Percentiles rank a stretch among this genome's conserved stretches.
Conservation (phyloP, 2,113 vertebrate species). For the Prinia subflava region DNA sequence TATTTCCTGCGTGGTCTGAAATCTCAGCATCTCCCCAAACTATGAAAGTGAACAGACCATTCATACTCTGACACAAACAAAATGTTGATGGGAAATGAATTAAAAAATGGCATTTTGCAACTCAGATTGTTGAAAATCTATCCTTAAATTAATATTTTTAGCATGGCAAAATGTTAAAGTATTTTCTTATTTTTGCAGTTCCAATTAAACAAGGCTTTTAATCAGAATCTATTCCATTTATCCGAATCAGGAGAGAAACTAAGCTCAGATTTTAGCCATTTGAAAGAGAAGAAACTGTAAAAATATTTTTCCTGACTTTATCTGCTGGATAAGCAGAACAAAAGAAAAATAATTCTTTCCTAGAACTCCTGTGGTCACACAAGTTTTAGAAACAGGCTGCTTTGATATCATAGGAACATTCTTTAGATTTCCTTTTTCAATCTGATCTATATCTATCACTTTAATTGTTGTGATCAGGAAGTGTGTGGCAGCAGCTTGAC, state of each 20-base stretch:
- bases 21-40: not conserved
- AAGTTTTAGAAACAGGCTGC: not conserved
- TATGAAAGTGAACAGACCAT: not conserved
- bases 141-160: not conserved
- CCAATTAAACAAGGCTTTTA: not conserved
- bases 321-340: not conserved
- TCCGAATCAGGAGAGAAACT: not conserved
- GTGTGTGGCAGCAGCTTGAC: not conserved
- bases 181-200: not conserved
- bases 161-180: not conserved
- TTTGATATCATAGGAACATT: not conserved
- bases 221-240: not conserved
- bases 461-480: not conserved
- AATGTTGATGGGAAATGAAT: not conserved
- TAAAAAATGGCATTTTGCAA: not conserved
- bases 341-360: not conserved
- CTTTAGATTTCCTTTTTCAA: not conserved
- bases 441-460: not conserved
- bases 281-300: not conserved
- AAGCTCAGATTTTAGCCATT: not conserved
- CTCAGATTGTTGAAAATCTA: not conserved
- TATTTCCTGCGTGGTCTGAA: not conserved
- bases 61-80: not conserved
- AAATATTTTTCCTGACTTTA: not conserved
- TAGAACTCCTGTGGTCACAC: not conserved